Percentiles rank a stretch among this genome's conserved stretches.
Evolutionary conservation across 2,113 vertebrate species (phyloP).

Genomic region (Chaetodon auriga): DNA sequence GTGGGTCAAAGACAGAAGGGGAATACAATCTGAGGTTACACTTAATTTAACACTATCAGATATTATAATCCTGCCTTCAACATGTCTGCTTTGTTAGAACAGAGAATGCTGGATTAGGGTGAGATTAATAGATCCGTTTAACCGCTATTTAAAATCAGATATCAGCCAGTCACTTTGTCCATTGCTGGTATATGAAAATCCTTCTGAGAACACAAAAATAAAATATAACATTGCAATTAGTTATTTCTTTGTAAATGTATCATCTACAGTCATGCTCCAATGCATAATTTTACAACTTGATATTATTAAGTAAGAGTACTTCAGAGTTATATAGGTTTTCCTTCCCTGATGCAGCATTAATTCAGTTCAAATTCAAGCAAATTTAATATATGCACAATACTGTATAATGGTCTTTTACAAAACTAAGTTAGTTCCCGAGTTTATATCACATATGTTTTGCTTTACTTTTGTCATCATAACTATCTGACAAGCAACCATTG

Average conservation of each 20-base stretch:
- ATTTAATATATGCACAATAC: neutral
- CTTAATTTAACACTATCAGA: slow-evolving; percentile 64
- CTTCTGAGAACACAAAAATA: no score
- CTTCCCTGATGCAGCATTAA: neutral
- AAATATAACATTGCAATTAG: no score
- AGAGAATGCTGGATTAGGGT: slow-evolving; percentile 30
- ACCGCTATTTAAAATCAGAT: neutral
- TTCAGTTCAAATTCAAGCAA: neutral
- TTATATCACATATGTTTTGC: neutral
- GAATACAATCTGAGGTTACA: slow-evolving; percentile 48
- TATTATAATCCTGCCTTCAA: slow-evolving; percentile 32
- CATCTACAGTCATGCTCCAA: no score
- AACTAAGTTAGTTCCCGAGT: neutral
- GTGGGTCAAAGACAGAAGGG: slow-evolving; percentile 48
- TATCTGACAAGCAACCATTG: slow-evolving; percentile 24
- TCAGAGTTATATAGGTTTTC: neutral
- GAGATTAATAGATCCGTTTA: slow-evolving; percentile 16
- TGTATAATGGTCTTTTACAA: neutral
- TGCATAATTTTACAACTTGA: no score
- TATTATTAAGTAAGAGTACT: no score
- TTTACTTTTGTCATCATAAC: slow-evolving; percentile 5
- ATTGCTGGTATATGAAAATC: no score
- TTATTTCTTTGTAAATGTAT: no score
- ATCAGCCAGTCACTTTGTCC: no score
- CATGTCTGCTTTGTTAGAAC: slow-evolving; percentile 2